phyloP scores from a whole-genome alignment of 64 coral and sea anemone genomes.

The Porites australiensis region DNA sequence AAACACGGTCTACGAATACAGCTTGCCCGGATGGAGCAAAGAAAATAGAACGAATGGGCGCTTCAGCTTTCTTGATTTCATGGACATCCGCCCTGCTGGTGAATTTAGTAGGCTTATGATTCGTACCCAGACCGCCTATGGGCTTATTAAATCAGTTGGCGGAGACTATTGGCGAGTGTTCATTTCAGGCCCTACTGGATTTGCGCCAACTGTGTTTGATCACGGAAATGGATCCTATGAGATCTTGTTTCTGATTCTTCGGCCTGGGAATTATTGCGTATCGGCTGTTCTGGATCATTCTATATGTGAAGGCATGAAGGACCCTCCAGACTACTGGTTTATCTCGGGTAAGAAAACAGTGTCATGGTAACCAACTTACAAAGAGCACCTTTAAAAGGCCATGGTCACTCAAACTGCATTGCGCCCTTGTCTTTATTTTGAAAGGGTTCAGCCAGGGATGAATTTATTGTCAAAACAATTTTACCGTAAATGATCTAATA shows the following conservation, averaged over 20 bases:
- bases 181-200: slow-evolving; percentile 77
- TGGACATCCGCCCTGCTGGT: slow-evolving; percentile 84
- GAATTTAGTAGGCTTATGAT: slow-evolving; percentile 85
- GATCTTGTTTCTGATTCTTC: slow-evolving; percentile 82
- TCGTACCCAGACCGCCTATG: slow-evolving; percentile 57
- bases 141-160: slow-evolving; percentile 62
- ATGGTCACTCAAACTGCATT: no score
- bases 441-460: no score
- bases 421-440: no score
- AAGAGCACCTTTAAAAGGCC: no score
- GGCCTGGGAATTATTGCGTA: slow-evolving; percentile 66
- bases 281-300: slow-evolving; percentile 83
- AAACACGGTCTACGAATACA: slow-evolving; percentile 40
- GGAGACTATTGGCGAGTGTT: slow-evolving; percentile 92
- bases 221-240: slow-evolving; percentile 84
- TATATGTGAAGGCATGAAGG: slow-evolving; percentile 78
- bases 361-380: no score
- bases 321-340: slow-evolving; percentile 89
- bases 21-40: slow-evolving; percentile 30
- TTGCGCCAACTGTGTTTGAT: slow-evolving; percentile 83
- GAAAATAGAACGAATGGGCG: slow-evolving; percentile 68
- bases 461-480: no score
- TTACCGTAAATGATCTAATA: no score
- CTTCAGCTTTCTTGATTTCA: slow-evolving; percentile 69
- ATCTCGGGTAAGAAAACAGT: slow-evolving; percentile 55